Base-by-base conservation (phyloP, 2,888 invertebrate species). In the Cordilura impudica region DNA sequence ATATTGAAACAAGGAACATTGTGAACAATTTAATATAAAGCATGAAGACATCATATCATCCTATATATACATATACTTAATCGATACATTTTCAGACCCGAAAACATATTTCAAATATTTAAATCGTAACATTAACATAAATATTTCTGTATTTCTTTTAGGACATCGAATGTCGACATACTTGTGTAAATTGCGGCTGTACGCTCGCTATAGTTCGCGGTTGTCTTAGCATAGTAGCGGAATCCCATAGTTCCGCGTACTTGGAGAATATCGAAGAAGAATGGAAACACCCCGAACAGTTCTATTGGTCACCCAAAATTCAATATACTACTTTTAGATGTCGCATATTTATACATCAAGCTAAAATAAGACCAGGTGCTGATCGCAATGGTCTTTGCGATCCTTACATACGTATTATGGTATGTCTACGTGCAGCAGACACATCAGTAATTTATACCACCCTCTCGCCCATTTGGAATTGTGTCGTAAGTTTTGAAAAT, bases 301-400 rank as follows among this genome's bases (percentile, higher is more conserved):
- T 85, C 78, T 47, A 84, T 39, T 88, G 87, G 84, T 58, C 76
- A 4, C 86, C 87, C 0, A 83, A 71, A 5, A 66, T 82, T 4
- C 69, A 58, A 0, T 81, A 83, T 23, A 88, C 93, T 91, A 88
- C 90, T 78, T 91, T 93, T 77, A 92, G 93, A 83, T 92, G 93
- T 76, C 91, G 93, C 18, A 91, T 92, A 0, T 94, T 94, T 84
- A 90, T 95, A 81, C 93, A 93, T 85, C 93, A 93, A 89, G 95
- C 93, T 1, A 93, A 93, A 86, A 89, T 95, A 43, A 91, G 90
- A 14, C 91, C 91, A 0, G 92, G 92, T 1, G 88, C 89, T 78
- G 93, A 93, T 71, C 87, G 87, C 18, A 89, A 89, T 5, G 92
- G 91, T 0, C 86, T 92, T 19, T 90, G 91, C 29, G 92, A 93